These are phyloP conservation scores for Portunus trituberculatus DNA, from an alignment of 1,140 invertebrate genomes.

Conservation along the genomic window DNA sequence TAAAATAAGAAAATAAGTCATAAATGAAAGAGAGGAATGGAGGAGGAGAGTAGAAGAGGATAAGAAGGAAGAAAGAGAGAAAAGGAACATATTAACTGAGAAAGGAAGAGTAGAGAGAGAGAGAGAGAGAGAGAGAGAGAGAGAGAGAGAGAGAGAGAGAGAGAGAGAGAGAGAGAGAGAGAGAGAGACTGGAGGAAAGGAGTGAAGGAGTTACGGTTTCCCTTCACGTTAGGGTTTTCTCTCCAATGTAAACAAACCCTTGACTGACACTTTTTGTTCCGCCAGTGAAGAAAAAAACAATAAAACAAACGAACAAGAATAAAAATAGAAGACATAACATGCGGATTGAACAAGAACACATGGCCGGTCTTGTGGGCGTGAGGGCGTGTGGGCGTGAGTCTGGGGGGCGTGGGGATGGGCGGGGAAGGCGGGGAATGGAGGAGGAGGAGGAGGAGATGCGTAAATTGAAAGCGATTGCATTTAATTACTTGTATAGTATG, in stretches of 20 bases:
- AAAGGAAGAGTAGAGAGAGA: too few species aligned
- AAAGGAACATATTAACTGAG: too few species aligned
- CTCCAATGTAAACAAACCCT: too few species aligned
- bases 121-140: not conserved
- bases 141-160: conserved; percentile 46
- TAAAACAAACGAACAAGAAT: not conserved
- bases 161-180: not conserved
- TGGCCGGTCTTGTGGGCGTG: too few species aligned
- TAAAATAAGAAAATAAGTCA: too few species aligned
- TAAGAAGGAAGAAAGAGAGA: not conserved
- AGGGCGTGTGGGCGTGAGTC: too few species aligned
- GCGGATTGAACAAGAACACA: too few species aligned
- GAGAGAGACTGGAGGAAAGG: not conserved
- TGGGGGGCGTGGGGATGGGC: too few species aligned
- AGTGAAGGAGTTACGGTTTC: not conserved
- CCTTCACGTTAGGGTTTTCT: not conserved
- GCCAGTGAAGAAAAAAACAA: too few species aligned
- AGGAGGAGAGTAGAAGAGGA: not conserved
- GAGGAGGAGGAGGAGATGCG: not conserved
- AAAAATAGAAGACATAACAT: not conserved
- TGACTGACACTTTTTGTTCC: too few species aligned
- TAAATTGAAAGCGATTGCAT: not conserved
- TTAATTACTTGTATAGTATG: not conserved
- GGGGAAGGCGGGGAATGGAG: not conserved
- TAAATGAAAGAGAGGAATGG: not conserved